Evolutionary conservation across 2,888 invertebrate species (phyloP).

Genomic region (Iphiclides podalirius): DNA sequence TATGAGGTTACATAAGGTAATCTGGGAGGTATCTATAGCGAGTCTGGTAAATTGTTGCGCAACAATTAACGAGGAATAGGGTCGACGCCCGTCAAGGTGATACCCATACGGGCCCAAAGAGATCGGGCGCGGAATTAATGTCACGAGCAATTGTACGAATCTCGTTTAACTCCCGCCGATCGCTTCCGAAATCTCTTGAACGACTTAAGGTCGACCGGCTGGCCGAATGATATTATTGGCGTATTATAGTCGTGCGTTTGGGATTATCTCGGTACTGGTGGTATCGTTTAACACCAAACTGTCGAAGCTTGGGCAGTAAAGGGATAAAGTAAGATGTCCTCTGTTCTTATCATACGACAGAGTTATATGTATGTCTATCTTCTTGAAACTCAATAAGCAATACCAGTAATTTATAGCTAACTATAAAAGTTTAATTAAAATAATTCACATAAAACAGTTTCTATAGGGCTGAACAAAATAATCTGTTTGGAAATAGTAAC

Average conservation of each 20-base stretch:
- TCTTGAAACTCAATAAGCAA: neutral
- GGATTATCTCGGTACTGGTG: neutral
- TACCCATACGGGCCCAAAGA: neutral
- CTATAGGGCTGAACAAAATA: neutral
- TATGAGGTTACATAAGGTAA: slow-evolving; percentile 7
- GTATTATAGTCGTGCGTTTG: neutral
- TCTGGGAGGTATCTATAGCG: slow-evolving; percentile 2
- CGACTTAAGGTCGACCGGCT: neutral
- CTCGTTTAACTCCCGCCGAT: slow-evolving; percentile 4
- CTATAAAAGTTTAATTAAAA: neutral
- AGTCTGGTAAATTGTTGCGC: slow-evolving; percentile 4
- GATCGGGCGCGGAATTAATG: slow-evolving; percentile 3
- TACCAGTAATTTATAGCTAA: neutral
- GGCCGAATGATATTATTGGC: neutral
- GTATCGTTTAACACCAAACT: no score
- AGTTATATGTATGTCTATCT: neutral
- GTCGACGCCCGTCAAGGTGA: slow-evolving; percentile 7
- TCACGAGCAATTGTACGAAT: slow-evolving; percentile 9
- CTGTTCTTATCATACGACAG: neutral
- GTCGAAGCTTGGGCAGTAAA: no score
- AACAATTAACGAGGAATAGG: slow-evolving; percentile 11
- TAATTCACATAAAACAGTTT: neutral
- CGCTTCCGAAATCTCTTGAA: slow-evolving; percentile 4
- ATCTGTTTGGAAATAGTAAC: neutral
- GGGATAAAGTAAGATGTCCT: neutral